Conservation (phyloP, 2,797 vertebrate species). For the Erethizon dorsatum region DNA sequence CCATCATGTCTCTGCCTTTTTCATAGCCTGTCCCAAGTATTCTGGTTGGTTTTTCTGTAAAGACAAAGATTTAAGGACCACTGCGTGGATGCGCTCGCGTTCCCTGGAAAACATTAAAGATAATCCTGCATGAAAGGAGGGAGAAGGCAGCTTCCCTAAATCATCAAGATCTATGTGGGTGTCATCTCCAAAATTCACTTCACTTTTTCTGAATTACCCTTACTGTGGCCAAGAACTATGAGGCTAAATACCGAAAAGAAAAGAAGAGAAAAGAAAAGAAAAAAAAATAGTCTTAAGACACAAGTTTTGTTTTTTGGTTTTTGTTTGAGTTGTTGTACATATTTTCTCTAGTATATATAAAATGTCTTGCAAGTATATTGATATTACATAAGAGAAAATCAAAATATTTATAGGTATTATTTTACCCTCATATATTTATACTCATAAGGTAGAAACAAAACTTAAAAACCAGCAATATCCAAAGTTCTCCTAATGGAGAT, state of each 20-base stretch:
- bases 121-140: constrained; percentile 72
- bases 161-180: constrained; percentile 68
- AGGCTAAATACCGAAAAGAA: not conserved
- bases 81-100: not conserved
- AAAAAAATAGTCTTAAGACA: not conserved
- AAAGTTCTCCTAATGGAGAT: not conserved
- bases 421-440: constrained; percentile 19
- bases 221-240: not conserved
- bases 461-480: constrained; percentile 40
- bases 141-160: constrained; percentile 72
- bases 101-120: constrained; percentile 76
- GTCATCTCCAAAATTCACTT: constrained; percentile 62
- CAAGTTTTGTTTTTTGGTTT: not conserved
- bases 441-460: constrained; percentile 28
- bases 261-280: not conserved
- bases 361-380: not conserved
- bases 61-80: constrained; percentile 75
- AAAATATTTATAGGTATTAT: not conserved
- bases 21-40: constrained; percentile 60
- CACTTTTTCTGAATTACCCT: constrained; percentile 67
- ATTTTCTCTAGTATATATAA: constrained; percentile 39
- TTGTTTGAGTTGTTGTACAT: not conserved
- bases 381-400: not conserved
- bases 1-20: constrained; percentile 69
- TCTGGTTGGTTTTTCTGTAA: constrained; percentile 72